A percentile compares a stretch with the other conserved stretches of the same genome.
Evolutionary conservation across 2,888 invertebrate species (phyloP).

Genomic region (Ichneumoninae sp.): DNA sequence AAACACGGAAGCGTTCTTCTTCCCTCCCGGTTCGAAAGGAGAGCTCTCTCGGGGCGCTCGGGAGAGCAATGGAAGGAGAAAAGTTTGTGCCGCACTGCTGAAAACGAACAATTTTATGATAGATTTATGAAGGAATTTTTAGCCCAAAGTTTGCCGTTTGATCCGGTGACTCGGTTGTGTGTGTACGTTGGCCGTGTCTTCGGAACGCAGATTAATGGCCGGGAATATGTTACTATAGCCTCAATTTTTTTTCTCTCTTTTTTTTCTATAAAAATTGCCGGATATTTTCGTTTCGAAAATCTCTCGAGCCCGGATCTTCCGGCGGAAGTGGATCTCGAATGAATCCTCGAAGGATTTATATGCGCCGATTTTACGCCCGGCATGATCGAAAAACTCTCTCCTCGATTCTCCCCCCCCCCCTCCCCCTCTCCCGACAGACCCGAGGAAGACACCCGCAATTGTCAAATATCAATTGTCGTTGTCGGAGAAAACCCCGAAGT

Average conservation of each 20-base stretch:
- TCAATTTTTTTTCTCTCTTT: constrained; percentile 8
- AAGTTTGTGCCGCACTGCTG: constrained; percentile 62
- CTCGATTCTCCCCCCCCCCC: not conserved
- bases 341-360: constrained; percentile 30
- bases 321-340: constrained; percentile 29
- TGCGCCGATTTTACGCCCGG: constrained; percentile 14
- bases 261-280: constrained; percentile 49
- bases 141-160: constrained; percentile 64
- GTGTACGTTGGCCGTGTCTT: constrained; percentile 44
- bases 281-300: constrained; percentile 63
- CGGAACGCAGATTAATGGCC: constrained; percentile 65
- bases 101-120: constrained; percentile 70
- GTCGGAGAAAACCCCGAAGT: constrained; percentile 36
- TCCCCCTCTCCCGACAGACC: not conserved
- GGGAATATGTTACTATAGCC: constrained; percentile 43
- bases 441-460: constrained; percentile 14
- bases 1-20: constrained; percentile 36
- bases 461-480: constrained; percentile 72
- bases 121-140: constrained; percentile 70
- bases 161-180: constrained; percentile 58
- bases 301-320: not conserved
- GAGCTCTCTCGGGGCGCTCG: constrained; percentile 23
- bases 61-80: constrained; percentile 52
- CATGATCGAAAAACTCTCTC: constrained; percentile 15
- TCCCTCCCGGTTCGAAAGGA: constrained; percentile 13